phyloP scores from a whole-genome alignment of 2,888 invertebrate genomes.

The Melolontha melolontha region DNA sequence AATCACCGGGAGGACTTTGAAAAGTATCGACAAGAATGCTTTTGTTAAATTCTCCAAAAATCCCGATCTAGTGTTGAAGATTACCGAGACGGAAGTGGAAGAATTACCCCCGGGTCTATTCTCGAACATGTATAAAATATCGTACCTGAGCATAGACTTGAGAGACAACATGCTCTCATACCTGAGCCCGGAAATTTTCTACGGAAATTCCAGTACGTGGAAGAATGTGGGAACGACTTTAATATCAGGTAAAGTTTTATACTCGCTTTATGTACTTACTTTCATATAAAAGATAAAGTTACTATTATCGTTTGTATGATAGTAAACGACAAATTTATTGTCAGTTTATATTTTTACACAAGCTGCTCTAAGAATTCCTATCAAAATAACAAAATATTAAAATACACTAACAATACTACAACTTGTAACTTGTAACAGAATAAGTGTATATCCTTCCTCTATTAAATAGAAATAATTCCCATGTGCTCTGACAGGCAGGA shows the following conservation, averaged over 20 bases:
- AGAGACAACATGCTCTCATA: conserved; percentile 84
- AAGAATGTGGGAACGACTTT: conserved; percentile 88
- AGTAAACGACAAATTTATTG: too few relatives aligned
- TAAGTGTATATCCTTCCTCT: too few relatives aligned
- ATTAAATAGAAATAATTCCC: too few relatives aligned
- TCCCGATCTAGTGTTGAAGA: conserved; percentile 81
- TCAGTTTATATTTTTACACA: too few relatives aligned
- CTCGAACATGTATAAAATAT: conserved; percentile 80
- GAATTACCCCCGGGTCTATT: conserved; percentile 85
- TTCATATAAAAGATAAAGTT: background rate
- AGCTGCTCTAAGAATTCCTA: too few relatives aligned
- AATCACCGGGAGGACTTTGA: conserved; percentile 81
- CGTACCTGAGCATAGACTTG: conserved; percentile 85
- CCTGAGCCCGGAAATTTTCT: conserved; percentile 86
- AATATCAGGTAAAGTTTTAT: conserved; percentile 75
- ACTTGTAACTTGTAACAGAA: too few relatives aligned
- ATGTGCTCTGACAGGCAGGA: too few relatives aligned
- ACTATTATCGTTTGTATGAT: too few relatives aligned
- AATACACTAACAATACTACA: too few relatives aligned
- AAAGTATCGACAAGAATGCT: conserved; percentile 80
- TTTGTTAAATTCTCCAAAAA: conserved; percentile 80
- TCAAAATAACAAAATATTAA: too few relatives aligned
- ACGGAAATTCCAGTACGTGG: conserved; percentile 88
- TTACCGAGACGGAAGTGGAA: conserved; percentile 81
- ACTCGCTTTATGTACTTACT: conserved; percentile 5